Evolutionary conservation across 2,888 invertebrate genomes (phyloP).

Genomic region (Andrena praecox): DNA sequence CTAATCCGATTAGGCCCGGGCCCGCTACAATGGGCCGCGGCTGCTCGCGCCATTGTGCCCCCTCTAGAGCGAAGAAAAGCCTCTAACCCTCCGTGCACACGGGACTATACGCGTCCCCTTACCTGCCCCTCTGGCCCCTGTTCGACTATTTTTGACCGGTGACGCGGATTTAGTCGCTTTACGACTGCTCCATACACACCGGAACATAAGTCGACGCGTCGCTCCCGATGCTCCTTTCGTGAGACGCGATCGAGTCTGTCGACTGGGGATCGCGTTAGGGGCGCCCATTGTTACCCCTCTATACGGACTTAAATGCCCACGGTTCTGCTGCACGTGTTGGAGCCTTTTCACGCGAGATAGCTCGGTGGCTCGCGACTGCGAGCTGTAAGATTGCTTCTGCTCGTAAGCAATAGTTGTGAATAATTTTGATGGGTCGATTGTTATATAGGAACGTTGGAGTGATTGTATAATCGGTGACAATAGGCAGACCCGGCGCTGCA

Average conservation of each 20-base stretch:
- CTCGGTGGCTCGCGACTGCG: neutral
- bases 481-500: neutral
- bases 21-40: slow-evolving; percentile 69
- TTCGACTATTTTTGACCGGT: slow-evolving; percentile 79
- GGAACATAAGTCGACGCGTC: slow-evolving; percentile 78
- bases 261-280: slow-evolving; percentile 42
- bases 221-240: slow-evolving; percentile 71
- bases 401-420: neutral
- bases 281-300: slow-evolving; percentile 78
- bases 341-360: neutral
- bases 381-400: neutral
- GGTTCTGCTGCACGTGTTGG: slow-evolving; percentile 18
- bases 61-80: slow-evolving; percentile 64
- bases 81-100: slow-evolving; percentile 47
- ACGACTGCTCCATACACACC: slow-evolving; percentile 79
- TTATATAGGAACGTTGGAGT: neutral
- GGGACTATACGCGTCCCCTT: slow-evolving; percentile 24
- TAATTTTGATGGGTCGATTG: neutral
- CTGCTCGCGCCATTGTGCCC: slow-evolving; percentile 70
- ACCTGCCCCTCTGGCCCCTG: slow-evolving; percentile 30
- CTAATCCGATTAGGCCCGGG: slow-evolving; percentile 83
- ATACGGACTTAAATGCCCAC: slow-evolving; percentile 73
- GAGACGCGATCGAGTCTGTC: slow-evolving; percentile 60
- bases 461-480: neutral
- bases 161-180: slow-evolving; percentile 84